These are phyloP conservation scores for Phalera bucephala DNA, from an alignment of 2,888 invertebrate genomes.

Conservation along the genomic window DNA sequence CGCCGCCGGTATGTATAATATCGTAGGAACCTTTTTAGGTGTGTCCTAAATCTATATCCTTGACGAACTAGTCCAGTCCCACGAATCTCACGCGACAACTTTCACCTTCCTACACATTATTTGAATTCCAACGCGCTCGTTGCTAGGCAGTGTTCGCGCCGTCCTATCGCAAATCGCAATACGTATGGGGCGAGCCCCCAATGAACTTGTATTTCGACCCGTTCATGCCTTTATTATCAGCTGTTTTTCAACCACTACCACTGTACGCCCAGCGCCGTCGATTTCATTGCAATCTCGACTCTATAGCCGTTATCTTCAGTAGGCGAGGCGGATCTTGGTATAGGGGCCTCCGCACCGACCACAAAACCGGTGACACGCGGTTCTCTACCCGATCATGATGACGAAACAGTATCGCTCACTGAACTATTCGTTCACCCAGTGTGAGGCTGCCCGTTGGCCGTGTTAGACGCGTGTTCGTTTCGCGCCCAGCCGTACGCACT, in stretches of 20 bases:
- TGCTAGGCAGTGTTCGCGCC: constrained; percentile 26
- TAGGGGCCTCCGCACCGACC: constrained; percentile 25
- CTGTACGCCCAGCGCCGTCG: constrained; percentile 10
- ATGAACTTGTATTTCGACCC: constrained; percentile 55
- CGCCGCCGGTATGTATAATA: too few species aligned
- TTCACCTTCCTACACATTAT: constrained; percentile 36
- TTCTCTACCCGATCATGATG: constrained; percentile 44
- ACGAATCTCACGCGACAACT: constrained; percentile 13
- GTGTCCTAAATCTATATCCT: too few species aligned
- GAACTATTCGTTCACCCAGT: constrained; percentile 42
- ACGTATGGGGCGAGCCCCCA: constrained; percentile 62
- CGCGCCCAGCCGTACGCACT: constrained; percentile 41
- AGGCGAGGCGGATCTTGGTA: constrained; percentile 27
- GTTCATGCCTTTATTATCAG: constrained; percentile 52
- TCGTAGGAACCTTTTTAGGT: too few species aligned
- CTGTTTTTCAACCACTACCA: constrained; percentile 43
- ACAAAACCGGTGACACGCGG: constrained; percentile 57
- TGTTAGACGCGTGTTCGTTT: constrained; percentile 41
- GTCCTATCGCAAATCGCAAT: constrained; percentile 30
- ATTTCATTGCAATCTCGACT: constrained; percentile 1
- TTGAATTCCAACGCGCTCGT: constrained; percentile 21
- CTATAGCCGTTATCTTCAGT: constrained; percentile 9
- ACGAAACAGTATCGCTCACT: constrained; percentile 40
- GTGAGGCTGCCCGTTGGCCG: constrained; percentile 51
- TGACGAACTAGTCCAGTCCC: constrained; percentile 9